Base-by-base conservation (phyloP, 2,797 vertebrate species). In the Siniperca undulata region DNA sequence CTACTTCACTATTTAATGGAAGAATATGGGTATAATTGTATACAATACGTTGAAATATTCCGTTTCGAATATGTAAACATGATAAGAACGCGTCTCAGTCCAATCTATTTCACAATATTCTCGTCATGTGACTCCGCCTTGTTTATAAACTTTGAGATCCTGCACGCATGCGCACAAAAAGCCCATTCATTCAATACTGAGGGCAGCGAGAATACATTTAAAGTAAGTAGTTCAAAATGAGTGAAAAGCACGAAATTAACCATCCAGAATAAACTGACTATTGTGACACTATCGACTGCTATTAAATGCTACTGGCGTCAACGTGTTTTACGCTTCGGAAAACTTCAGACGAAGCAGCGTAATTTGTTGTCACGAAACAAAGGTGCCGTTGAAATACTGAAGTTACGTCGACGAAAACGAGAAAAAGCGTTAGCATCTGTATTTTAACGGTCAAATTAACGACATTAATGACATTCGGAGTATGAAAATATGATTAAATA, bases 171-270 rank as follows among this genome's bases (percentile, higher is more conserved):
- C 98, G 97, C 96, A 95, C n/a, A 92, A 81, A 64, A 83, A 89
- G 91, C 95, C 95, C 98, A 99, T 98, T 99, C 98, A 98, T 98
- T 98, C 97, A 94, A 80, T 95, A 95, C 94, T 92, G 96, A 84
- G 46, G 58, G 61, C 62, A 70, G 50, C 77, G 56, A 90, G 52
- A 69, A 89, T 70, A 88, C 59, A 48, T 64, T 74, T n/a, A 2
- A 58, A 74, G 9, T 19, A 75, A 79, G 55, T 56, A 38, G 36
- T 59, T 58, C 0, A 20, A 77, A 75, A 61, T 1, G 19, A 65
- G 12, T 52, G 12, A 48, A 65, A 83, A 80, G 3, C 62, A 50
- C 34, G 1, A 74, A 34, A 44, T 24, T n/a, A 56, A 17, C 16
- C n/a, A 9, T 1, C 16, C 0, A 30, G 2, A 19, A 48, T 4